A percentile compares a stretch with the other conserved stretches of the same genome.
These are phyloP conservation scores for Rhinoraja longicauda DNA, from an alignment of 2,797 vertebrate genomes.

Conservation along the genomic window DNA sequence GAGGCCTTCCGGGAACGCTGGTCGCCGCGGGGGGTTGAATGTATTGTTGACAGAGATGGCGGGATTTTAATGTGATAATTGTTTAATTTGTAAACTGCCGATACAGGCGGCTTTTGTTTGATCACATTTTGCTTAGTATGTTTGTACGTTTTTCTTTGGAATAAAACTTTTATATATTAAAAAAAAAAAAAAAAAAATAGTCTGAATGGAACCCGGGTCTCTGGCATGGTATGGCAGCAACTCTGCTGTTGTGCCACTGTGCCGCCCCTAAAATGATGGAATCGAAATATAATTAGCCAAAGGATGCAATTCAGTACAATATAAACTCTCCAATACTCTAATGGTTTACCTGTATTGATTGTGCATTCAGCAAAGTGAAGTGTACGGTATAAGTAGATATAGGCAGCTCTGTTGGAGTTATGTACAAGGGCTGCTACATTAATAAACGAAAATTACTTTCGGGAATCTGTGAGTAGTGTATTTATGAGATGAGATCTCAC, in stretches of 20 bases:
- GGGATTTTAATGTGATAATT: no score
- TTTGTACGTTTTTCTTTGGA: no score
- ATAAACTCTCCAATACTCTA: not conserved
- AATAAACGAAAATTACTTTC: not conserved
- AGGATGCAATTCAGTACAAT: not conserved
- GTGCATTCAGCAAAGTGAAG: not conserved
- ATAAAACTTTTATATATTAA: no score
- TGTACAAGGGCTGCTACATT: not conserved
- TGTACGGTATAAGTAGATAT: not conserved
- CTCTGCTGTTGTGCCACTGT: not conserved
- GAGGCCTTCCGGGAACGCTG: no score
- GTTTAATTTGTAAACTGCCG: no score
- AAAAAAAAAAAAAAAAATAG: no score
- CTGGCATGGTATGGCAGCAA: not conserved
- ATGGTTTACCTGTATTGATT: conserved; percentile 28
- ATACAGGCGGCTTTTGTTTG: no score
- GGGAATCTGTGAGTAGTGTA: not conserved
- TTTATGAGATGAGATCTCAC: not conserved
- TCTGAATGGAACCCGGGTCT: no score
- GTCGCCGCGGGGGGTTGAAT: no score
- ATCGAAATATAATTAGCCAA: not conserved
- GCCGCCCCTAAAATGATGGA: not conserved
- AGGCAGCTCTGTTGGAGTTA: not conserved
- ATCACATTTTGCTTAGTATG: no score
- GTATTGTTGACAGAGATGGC: no score